Base-by-base conservation (phyloP, 1,140 invertebrate genomes). In the Ridgeia piscesae region DNA sequence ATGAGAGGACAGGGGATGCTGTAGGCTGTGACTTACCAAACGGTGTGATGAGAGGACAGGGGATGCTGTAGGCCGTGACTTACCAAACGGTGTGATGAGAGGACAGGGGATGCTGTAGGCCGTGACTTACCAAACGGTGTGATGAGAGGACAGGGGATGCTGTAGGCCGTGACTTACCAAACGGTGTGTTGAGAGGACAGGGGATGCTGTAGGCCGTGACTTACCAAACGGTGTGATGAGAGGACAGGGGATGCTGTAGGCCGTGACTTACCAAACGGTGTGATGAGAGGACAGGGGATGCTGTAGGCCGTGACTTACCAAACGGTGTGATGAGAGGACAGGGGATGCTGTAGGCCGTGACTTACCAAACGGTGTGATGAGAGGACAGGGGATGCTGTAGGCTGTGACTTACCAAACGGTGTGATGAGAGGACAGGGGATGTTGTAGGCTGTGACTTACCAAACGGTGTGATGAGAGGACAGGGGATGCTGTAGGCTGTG, bases 391-490 rank as follows among this genome's bases (percentile, higher is more conserved):
- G 33, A 58, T 88, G 27, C 50, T 35, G 35, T 35, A 42, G 42
- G 42, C 4, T 11, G 27, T 21, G 27, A 77, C 96, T 96, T 96
- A 97, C 97, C 97, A 96, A 99, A 99, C 2, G 98, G 98, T 92
- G 98, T 31, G 33, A 58, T 98, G 6, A 99, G 96, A 4, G 99
- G 99, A 96, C 98, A 99, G 6, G 98, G 97, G 31, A 99, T 96
- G 96, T 98, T 98, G 96, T 99, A 99, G 42, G 42, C 34, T n/a
- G 89, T 34, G 50, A 89, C 96, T 96, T 96, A 97, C 97, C 97
- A 96, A 99, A 99, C 2, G 98, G 98, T 92, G 98, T 98, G 90
- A 99, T 98, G 6, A 99, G 96, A 2, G 99, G 99, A 96, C 98
- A 99, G 6, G 98, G 97, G 27, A 99, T 96, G 96, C 98, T 98